Evolutionary conservation across 2,797 vertebrate genomes (phyloP), one percentile per base, ranked within the genome.

Genomic region (Tarsius wallacei): DNA sequence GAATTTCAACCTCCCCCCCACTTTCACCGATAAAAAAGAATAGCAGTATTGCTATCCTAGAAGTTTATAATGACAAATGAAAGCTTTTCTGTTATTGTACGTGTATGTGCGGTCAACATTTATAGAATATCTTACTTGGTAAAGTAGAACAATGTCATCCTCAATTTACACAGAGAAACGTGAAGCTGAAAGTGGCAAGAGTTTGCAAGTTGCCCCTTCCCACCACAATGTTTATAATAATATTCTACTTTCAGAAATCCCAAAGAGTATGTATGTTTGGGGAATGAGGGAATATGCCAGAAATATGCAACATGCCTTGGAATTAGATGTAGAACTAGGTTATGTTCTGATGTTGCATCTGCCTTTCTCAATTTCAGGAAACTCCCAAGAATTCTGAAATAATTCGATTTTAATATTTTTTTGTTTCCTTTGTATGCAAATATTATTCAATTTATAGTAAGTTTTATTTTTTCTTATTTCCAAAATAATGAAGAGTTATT

Each of bases 381-480:
- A 66, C 2, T 26, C 66, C n/a, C 22, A 64, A 49, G 66, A 86
- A 73, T 71, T 68, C 31, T 22, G 14, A 84, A 80, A 36, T 87
- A 47, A 55, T 80, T 89, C 33, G 53, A 63, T 59, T 7, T 19
- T 63, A 82, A n/a, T 4, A 31, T 7, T 51, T 81, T 66, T 24
- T 5, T 0, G 4, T 53, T 59, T 87, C 53, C 51, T 71, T 55
- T 22, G 24, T 68, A 57, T 5, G 3, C 19, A 22, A 53, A 22
- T 70, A 53, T 80, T 36, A 49, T 22, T 93, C 73, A 55, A 82
- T 53, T 68, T 59, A 55, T 93, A 77, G 51, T 49, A 81, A 68
- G 13, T 57, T 73, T 77, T 24, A 22, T 66, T 68, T 90, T 85
- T 73, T 74, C 61, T 80, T 76, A 42, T 76, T 92, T 94, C 64